Conservation (phyloP, 92 coral and sea anemone genomes). For the Diadumene lineata region DNA sequence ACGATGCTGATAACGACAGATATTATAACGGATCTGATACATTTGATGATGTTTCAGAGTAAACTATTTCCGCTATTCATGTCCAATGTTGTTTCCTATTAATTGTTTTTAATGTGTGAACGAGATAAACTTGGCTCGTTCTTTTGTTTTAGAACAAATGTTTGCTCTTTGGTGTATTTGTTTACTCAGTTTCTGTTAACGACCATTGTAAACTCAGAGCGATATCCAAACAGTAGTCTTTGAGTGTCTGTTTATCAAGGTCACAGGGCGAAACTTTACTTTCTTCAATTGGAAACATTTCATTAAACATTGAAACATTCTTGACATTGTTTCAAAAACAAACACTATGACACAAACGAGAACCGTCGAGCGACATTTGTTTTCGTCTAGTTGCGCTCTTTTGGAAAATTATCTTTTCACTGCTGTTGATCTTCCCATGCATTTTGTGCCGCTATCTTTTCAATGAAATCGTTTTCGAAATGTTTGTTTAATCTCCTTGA, state of each 20-base stretch:
- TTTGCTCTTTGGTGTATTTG: conserved; percentile 1
- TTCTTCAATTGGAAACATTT: background rate
- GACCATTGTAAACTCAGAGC: background rate
- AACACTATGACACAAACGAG: too few species aligned
- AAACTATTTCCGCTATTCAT: too few species aligned
- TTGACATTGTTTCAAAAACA: background rate
- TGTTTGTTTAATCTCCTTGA: background rate
- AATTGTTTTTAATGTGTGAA: background rate
- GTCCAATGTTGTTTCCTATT: too few species aligned
- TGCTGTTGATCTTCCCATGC: background rate
- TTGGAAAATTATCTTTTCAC: background rate
- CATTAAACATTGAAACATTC: background rate
- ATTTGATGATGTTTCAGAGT: too few species aligned
- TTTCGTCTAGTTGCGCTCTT: too few species aligned
- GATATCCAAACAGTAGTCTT: background rate
- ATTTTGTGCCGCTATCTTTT: background rate
- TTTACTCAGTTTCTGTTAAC: background rate
- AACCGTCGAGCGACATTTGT: too few species aligned
- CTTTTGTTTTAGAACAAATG: background rate
- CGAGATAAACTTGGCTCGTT: background rate
- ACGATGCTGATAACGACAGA: too few species aligned
- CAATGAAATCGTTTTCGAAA: background rate
- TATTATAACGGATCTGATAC: too few species aligned
- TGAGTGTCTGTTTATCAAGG: background rate
- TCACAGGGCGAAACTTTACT: background rate